These are phyloP conservation scores for Meteorus colon DNA, from an alignment of 2,888 invertebrate genomes.

Conservation along the genomic window DNA sequence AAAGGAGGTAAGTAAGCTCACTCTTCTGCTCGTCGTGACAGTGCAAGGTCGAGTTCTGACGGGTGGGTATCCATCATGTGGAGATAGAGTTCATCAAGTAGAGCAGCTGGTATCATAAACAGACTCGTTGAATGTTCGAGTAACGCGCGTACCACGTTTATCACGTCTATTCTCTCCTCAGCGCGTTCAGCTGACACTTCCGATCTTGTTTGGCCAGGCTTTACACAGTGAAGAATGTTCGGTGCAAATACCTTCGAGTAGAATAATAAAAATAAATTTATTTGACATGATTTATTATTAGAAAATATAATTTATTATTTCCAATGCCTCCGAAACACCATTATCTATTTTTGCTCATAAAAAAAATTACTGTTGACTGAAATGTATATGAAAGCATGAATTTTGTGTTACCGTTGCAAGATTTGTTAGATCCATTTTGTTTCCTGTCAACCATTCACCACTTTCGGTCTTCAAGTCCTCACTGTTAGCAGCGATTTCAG, in stretches of 20 bases:
- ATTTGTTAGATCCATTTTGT: constrained; percentile 95
- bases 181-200: constrained; percentile 80
- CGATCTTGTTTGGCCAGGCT: constrained; percentile 75
- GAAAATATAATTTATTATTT: constrained; percentile 10
- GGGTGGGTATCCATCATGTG: constrained; percentile 91
- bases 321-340: neutral
- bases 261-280: neutral
- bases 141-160: constrained; percentile 88
- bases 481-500: constrained; percentile 83
- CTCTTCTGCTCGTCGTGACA: constrained; percentile 72
- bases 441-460: constrained; percentile 82
- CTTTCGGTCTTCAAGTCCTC: constrained; percentile 78
- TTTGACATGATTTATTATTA: neutral
- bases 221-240: constrained; percentile 89
- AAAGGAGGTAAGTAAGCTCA: constrained; percentile 60
- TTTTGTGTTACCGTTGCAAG: constrained; percentile 82
- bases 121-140: constrained; percentile 84
- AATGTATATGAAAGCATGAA: neutral
- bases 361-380: no score
- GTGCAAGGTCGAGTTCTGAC: constrained; percentile 81
- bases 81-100: constrained; percentile 90
- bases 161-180: constrained; percentile 89
- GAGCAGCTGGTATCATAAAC: constrained; percentile 85
- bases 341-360: constrained; percentile 5
- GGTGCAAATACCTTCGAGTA: constrained; percentile 85